Base-by-base conservation (phyloP, 1,140 invertebrate species). In the Aphaenogaster rudis region DNA sequence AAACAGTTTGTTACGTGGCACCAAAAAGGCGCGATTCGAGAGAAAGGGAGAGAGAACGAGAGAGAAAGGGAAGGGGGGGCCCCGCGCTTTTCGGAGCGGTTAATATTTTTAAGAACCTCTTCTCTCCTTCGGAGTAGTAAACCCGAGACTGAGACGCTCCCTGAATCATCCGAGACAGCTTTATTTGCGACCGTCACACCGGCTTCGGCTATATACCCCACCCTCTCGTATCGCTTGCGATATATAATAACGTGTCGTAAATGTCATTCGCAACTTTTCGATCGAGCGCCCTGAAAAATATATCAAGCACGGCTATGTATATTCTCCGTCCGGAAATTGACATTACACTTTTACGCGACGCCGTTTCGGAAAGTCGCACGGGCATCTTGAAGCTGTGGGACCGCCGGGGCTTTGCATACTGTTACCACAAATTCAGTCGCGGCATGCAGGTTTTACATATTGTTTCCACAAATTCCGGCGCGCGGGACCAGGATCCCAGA, bases 1-100 rank as follows among this genome's bases (percentile, higher is more conserved):
- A 90, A 91, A 91, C 89, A 93, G 88, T 93, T 93, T 90, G 89
- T 93, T 93, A 92, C 72, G 52, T 33, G 64, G 64, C 52, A 57
- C 81, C 77, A 76, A 91, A 91, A 82, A 86, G 86, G 76, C 74
- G 76, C 66, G 54, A 66, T 39, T 6, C 11, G 50, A 48, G 66
- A 28, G 13, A 21, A n/a, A 57, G 17, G 0, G 61, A 39, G 28
- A 15, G n/a, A 36, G 1, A 13, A 11, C 1, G 42, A 63, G 45
- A 28, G 4, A n/a, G 48, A 21, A 50, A n/a, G 11, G 39, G 33
- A 36, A 4, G 2, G 61, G 13, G 7, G 7, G 13, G 17, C 11
- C 33, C 52, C 50, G 66, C 13, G 61, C n/a, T 79, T 87, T 61
- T 54, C 48, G 28, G 36, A 57, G 9, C 61, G 86, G 86, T 86